A percentile compares a stretch with the other conserved stretches of the same genome.
Evolutionary conservation across 2,797 vertebrate genomes (phyloP).

Genomic region (Acrossocheilus wenchowensis): DNA sequence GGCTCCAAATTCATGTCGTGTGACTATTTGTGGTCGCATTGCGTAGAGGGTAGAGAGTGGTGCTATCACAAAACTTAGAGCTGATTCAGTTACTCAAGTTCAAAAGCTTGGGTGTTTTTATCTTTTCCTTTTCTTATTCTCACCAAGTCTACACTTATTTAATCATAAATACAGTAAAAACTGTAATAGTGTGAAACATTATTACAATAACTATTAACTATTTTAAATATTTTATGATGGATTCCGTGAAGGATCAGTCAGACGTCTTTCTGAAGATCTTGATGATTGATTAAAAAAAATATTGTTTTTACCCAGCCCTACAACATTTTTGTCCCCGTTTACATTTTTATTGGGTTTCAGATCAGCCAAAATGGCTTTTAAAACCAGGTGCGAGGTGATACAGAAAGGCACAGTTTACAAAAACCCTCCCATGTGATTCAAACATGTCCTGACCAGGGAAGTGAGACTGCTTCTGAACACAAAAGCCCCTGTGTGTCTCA

Average conservation of each 20-base stretch:
- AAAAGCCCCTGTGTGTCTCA: conserved; percentile 46
- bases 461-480: conserved; percentile 35
- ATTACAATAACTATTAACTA: background rate
- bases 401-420: background rate
- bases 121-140: background rate
- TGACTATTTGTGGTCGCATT: background rate
- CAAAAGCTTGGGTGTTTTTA: background rate
- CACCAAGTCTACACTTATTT: background rate
- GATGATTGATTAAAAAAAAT: background rate
- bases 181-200: background rate
- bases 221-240: background rate
- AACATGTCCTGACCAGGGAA: background rate
- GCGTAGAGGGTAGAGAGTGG: background rate
- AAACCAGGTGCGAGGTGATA: background rate
- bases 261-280: background rate
- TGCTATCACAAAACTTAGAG: background rate
- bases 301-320: background rate
- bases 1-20: background rate
- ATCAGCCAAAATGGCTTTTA: conserved; percentile 1
- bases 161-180: background rate
- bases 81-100: background rate
- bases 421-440: background rate
- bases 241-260: background rate
- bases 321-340: background rate
- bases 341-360: background rate